Evolutionary conservation across 2,797 vertebrate species (phyloP).

Genomic region (Benthosema pterotum): DNA sequence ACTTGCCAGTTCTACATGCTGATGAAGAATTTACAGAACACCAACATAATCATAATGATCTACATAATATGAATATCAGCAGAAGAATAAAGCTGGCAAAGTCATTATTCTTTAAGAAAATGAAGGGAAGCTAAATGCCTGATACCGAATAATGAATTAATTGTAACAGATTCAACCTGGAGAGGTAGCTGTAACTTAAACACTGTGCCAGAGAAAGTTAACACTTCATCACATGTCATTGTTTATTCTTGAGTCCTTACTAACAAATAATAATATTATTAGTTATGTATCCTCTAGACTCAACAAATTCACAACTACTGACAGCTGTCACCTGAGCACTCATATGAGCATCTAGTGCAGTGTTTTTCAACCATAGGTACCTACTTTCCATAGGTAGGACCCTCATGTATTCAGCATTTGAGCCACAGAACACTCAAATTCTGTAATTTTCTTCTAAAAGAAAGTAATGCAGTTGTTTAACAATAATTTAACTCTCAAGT

Average conservation of each 20-base stretch:
- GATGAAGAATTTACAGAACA: constrained; percentile 27
- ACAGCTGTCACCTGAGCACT: constrained; percentile 42
- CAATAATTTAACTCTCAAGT: too few species aligned
- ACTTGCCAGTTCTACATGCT: constrained; percentile 31
- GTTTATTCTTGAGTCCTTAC: constrained; percentile 48
- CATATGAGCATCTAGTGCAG: neutral
- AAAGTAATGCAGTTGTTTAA: too few species aligned
- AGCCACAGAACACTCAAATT: too few species aligned
- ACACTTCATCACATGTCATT: constrained; percentile 27
- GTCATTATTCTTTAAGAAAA: neutral
- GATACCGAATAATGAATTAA: constrained; percentile 2
- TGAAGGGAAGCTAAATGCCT: neutral
- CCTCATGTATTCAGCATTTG: too few species aligned
- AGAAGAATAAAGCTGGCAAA: neutral
- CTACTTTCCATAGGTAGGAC: too few species aligned
- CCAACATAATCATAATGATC: neutral
- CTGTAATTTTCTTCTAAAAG: too few species aligned
- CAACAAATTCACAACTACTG: constrained; percentile 48
- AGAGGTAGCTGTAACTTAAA: constrained; percentile 14
- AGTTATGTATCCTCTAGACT: constrained; percentile 48
- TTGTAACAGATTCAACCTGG: neutral
- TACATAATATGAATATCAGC: too few species aligned
- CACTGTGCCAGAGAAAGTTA: constrained; percentile 36
- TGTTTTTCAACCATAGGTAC: too few species aligned
- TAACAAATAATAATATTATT: too few species aligned